These are phyloP conservation scores for Pseudomyrmex pallidus DNA, from an alignment of 1,140 invertebrate species.

Conservation along the genomic window DNA sequence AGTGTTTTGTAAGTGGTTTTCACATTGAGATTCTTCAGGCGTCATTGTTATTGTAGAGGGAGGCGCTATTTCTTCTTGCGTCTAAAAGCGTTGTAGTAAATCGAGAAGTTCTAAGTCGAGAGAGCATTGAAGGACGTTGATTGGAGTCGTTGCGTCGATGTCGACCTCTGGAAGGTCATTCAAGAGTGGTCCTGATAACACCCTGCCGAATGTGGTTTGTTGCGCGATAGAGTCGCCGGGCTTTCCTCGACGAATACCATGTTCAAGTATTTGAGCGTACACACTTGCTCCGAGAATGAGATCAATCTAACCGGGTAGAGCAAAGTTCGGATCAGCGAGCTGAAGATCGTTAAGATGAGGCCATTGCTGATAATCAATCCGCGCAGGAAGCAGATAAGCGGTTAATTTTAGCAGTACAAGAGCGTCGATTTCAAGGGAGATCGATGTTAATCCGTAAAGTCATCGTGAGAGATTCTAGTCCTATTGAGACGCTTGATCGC, in stretches of 20 bases:
- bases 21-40: neutral
- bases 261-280: neutral
- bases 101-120: neutral
- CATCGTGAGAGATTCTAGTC: neutral
- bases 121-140: neutral
- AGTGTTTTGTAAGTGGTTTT: neutral
- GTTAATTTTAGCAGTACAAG: constrained; percentile 8
- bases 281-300: neutral
- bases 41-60: no score
- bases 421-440: neutral
- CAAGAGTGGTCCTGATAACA: neutral
- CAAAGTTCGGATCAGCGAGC: constrained; percentile 7
- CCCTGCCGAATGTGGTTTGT: no score
- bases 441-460: neutral
- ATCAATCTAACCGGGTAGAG: neutral
- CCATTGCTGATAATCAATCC: neutral
- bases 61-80: neutral
- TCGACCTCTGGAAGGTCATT: neutral
- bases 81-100: neutral
- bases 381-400: neutral
- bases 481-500: neutral
- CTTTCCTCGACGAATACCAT: neutral
- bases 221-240: neutral
- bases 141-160: no score
- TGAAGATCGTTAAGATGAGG: neutral